Base-by-base conservation (phyloP, 2,888 invertebrate species). In the Nymphalis polychloros region DNA sequence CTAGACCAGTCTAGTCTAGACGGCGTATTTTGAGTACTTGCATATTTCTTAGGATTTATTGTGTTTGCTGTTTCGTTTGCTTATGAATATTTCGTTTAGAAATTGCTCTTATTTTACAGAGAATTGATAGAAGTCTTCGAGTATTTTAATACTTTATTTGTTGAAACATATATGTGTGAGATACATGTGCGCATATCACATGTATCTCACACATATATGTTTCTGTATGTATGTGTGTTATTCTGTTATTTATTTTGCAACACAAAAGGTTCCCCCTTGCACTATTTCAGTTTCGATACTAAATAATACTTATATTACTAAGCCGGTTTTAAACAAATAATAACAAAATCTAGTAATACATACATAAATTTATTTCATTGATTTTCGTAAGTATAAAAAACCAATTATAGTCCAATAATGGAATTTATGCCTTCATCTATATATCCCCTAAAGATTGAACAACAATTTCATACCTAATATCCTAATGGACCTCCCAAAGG, bases 381-480 rank as follows among this genome's bases (percentile, higher is more conserved):
- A 41, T 19, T 19, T 57, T 20, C 13, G 7, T 23, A 48, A 46
- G 19, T 13, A 55, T 23, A 8, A 13, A 53, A 46, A 47, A 20
- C 20, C 35, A 59, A 52, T 63, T 63, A 52, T 35, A 59, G 46
- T 20, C 35, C 50, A 27, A 31, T 69, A 59, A 69, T 61, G 59
- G 63, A 64, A 67, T 69, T 67, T 67, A n/a, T 66, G 16, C n/a
- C 23, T 41, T 49, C 53, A 62, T 67, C 27, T 67, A 67, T 67
- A 64, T 69, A 72, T 72, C 64, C 69, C 69, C 72, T 27, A 47
- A 67, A 67, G 69, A 76, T 72, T 72, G 73, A 72, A 72, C 47
- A 75, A 75, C 74, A 78, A 83, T 77, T 79, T 76, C 77, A 72
- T 77, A 79, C 79, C 83, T 85, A 85, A 86, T 86, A 80, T 81